Percentiles rank a stretch among this genome's conserved stretches.
Conservation (phyloP, 1,140 invertebrate species). For the Caligus rogercresseyi region DNA sequence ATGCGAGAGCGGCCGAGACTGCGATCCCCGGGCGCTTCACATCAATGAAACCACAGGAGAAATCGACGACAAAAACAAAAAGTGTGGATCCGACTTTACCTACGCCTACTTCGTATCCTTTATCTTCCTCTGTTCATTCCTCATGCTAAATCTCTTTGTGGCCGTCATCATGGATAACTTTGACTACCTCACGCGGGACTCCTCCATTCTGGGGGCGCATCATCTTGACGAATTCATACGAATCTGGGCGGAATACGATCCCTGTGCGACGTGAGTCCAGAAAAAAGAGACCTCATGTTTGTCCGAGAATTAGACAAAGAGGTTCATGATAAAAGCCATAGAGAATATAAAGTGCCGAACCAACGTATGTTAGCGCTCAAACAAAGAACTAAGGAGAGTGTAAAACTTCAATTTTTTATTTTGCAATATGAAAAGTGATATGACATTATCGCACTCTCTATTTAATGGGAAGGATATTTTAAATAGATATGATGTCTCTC, state of each 20-base stretch:
- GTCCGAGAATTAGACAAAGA: too few species aligned
- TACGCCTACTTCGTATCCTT: slow-evolving; percentile 43
- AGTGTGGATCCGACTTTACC: slow-evolving; percentile 38
- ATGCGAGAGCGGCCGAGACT: slow-evolving; percentile 44
- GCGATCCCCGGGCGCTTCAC: slow-evolving; percentile 52
- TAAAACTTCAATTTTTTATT: too few species aligned
- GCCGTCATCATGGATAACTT: slow-evolving; percentile 51
- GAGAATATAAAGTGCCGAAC: too few species aligned
- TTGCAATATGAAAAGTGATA: too few species aligned
- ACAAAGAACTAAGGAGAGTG: too few species aligned
- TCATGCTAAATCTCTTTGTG: slow-evolving; percentile 47
- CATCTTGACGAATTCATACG: slow-evolving; percentile 43
- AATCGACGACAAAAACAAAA: slow-evolving; percentile 21
- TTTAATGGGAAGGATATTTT: too few species aligned
- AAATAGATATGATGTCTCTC: too few species aligned
- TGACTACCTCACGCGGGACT: slow-evolving; percentile 44
- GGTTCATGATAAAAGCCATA: too few species aligned
- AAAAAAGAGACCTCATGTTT: too few species aligned
- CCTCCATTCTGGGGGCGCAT: slow-evolving; percentile 43
- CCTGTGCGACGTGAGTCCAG: slow-evolving; percentile 91
- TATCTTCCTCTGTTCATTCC: slow-evolving; percentile 40
- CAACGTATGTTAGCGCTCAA: too few species aligned
- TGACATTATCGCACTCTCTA: too few species aligned
- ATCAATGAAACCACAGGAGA: slow-evolving; percentile 28
- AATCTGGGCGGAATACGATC: slow-evolving; percentile 44